These are phyloP conservation scores for Drosophila testacea DNA, from an alignment of 2,888 invertebrate species.

Conservation along the genomic window DNA sequence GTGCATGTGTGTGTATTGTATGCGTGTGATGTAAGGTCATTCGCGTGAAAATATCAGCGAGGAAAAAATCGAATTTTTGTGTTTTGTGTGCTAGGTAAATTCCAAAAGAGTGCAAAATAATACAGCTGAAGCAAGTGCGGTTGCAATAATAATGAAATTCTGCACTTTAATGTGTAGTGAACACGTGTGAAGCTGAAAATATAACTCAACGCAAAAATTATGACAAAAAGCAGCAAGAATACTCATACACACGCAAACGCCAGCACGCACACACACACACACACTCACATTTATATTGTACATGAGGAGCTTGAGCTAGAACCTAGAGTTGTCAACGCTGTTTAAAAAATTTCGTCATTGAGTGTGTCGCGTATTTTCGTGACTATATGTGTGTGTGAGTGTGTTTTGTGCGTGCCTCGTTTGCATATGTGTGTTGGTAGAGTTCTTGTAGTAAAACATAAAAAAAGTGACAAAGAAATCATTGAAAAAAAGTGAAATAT, in stretches of 20 bases:
- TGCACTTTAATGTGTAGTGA: slow-evolving; percentile 35
- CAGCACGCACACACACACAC: slow-evolving; percentile 27
- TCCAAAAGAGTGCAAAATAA: slow-evolving; percentile 63
- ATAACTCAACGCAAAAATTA: slow-evolving; percentile 62
- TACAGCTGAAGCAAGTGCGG: slow-evolving; percentile 45
- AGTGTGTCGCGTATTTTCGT: slow-evolving; percentile 60
- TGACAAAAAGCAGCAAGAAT: slow-evolving; percentile 70
- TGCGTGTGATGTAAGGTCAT: slow-evolving; percentile 81
- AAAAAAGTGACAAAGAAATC: slow-evolving; percentile 55
- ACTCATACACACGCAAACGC: slow-evolving; percentile 37
- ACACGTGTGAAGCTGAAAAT: slow-evolving; percentile 51
- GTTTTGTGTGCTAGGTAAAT: slow-evolving; percentile 84
- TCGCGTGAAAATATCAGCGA: slow-evolving; percentile 82
- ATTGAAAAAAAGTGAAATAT: slow-evolving; percentile 66
- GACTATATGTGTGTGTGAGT: slow-evolving; percentile 43
- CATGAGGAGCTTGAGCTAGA: slow-evolving; percentile 65
- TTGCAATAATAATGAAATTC: slow-evolving; percentile 45
- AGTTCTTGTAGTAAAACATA: slow-evolving; percentile 73
- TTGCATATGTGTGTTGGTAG: slow-evolving; percentile 59
- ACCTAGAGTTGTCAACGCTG: slow-evolving; percentile 78
- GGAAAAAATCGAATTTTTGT: slow-evolving; percentile 83
- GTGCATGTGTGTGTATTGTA: slow-evolving; percentile 63
- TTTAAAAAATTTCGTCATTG: slow-evolving; percentile 83
- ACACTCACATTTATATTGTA: slow-evolving; percentile 26
- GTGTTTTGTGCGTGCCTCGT: slow-evolving; percentile 63